phyloP scores from a whole-genome alignment of 2,797 vertebrate genomes.

The Parambassis ranga region DNA sequence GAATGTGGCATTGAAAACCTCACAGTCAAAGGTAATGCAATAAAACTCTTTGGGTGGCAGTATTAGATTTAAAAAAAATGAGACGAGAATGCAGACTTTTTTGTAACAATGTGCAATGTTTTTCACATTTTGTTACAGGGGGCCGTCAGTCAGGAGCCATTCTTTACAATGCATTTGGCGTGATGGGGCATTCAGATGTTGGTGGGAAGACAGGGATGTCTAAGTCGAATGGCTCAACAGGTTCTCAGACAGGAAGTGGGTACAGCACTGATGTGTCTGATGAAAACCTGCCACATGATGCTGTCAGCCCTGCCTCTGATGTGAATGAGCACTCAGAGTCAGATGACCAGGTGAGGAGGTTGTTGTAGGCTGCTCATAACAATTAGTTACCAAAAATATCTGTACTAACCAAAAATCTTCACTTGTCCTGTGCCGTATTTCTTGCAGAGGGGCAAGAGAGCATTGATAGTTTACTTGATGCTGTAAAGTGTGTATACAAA shows the following conservation, averaged over 20 bases:
- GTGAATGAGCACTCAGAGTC: constrained; percentile 87
- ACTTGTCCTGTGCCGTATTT: too few species aligned
- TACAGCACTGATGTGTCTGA: constrained; percentile 98
- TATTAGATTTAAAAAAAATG: too few species aligned
- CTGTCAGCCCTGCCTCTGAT: constrained; percentile 87
- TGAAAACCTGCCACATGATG: constrained; percentile 90
- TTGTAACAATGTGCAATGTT: neutral
- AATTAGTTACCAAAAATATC: too few species aligned
- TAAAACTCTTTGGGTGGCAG: neutral
- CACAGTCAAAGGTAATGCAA: constrained; percentile 90
- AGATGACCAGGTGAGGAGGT: constrained; percentile 95
- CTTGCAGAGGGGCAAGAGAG: too few species aligned
- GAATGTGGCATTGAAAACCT: constrained; percentile 98
- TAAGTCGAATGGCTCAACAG: constrained; percentile 92
- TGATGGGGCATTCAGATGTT: constrained; percentile 86
- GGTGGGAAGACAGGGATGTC: constrained; percentile 84
- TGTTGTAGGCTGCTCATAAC: too few species aligned
- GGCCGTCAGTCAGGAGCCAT: constrained; percentile 95
- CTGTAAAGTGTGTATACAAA: too few species aligned
- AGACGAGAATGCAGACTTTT: too few species aligned
- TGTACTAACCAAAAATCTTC: too few species aligned
- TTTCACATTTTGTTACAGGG: constrained; percentile 70
- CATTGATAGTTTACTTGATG: too few species aligned
- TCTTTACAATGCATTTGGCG: constrained; percentile 89
- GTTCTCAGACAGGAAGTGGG: constrained; percentile 96